Evolutionary conservation across 2,113 vertebrate genomes (phyloP), one percentile per base, ranked within the genome.

Genomic region (Microtus montanus): DNA sequence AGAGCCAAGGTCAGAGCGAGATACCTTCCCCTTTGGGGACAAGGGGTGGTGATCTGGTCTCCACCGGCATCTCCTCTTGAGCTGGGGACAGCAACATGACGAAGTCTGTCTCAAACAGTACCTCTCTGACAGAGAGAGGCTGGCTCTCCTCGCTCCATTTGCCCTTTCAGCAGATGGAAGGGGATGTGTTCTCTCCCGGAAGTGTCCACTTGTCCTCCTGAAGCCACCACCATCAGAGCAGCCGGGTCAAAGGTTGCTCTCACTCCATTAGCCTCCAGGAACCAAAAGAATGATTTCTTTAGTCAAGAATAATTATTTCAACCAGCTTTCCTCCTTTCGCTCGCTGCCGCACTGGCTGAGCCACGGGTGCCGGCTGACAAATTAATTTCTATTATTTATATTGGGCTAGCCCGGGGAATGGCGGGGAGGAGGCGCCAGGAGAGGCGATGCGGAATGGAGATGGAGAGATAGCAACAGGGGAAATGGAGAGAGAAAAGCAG

Each of bases 301-400:
- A 98, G 98, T 97, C 26, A 17, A 97, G 97, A 98, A 98, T 98
- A 98, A 98, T 98, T 98, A 98, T 98, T 98, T 98, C 98, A 98
- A 97, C 97, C 98, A 98, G 97, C 96, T 98, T 97, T 94, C 88
- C 97, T 93, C 92, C 30, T 35, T 96, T 96, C 92, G 96, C 97
- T 96, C 84, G 47, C 97, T 89, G 90, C 96, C 94, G 93, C 83
- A 77, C 97, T 49, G 90, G 91, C 96, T 97, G 87, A 74, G 85
- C 94, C 77, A 38, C 92, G 92, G 96, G 97, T 87, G 95, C 4
- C 11, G 91, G 92, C 97, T 98, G 97, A 98, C 97, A 98, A 98
- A 98, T 98, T 98, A 98, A 98, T 98, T 98, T 98, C 85, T 97
- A 97, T 98, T 98, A 98, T 97, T 98, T 98, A 96, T 98, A 97